These are phyloP conservation scores for Centropyge bicolor DNA, from an alignment of 2,797 vertebrate genomes.

Conservation along the genomic window DNA sequence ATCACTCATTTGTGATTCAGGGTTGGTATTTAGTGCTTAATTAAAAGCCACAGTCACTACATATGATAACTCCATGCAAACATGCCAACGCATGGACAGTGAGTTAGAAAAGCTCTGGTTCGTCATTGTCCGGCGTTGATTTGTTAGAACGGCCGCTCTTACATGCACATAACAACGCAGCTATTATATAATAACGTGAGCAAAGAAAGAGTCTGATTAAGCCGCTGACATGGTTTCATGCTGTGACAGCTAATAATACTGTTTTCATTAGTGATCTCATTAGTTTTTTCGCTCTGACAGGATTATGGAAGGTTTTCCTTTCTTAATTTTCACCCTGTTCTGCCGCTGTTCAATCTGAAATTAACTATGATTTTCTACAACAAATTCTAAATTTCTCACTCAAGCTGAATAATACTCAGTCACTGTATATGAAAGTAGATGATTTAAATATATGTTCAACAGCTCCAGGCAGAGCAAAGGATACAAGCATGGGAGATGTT, in stretches of 20 bases:
- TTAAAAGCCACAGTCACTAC: not conserved
- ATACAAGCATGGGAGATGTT: not conserved
- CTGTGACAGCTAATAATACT: slow-evolving; percentile 24
- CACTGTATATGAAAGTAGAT: not conserved
- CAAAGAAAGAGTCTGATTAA: slow-evolving; percentile 27
- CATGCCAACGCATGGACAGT: not conserved
- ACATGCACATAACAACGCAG: slow-evolving; percentile 18
- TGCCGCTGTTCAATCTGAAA: not conserved
- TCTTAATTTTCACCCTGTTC: not conserved
- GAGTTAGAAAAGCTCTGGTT: not conserved
- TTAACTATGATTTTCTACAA: not conserved
- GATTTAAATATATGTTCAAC: not conserved
- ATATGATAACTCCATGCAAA: not conserved
- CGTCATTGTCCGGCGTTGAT: not conserved
- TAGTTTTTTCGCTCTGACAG: not conserved
- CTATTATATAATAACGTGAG: slow-evolving; percentile 21
- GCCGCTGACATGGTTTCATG: slow-evolving; percentile 6
- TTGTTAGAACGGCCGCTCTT: slow-evolving; percentile 7
- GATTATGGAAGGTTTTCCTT: not conserved
- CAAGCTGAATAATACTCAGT: slow-evolving; percentile 11
- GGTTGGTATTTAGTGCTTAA: not conserved
- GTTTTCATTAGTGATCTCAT: slow-evolving; percentile 5
- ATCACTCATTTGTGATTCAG: not conserved
- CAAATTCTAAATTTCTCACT: not conserved
- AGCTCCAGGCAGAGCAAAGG: not conserved